These are phyloP conservation scores for Drosophila novamexicana DNA, from an alignment of 1,140 invertebrate genomes.

Conservation along the genomic window DNA sequence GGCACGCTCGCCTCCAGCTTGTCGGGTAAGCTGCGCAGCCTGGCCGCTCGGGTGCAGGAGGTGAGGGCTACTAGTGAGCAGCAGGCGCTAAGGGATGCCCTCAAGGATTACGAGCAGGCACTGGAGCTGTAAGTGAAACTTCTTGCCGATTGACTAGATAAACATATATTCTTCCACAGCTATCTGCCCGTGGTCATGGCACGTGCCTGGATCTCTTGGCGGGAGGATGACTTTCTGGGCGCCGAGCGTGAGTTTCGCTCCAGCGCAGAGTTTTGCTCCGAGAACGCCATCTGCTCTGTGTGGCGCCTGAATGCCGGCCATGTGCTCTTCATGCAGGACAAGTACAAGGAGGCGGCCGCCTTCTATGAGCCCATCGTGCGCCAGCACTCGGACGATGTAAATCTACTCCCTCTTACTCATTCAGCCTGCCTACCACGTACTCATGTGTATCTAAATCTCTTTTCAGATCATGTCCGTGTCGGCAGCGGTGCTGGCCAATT, in stretches of 20 bases:
- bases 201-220: slow-evolving; percentile 99
- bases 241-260: slow-evolving; percentile 98
- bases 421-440: not conserved
- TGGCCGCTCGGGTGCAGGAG: slow-evolving; percentile 97
- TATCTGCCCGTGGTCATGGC: slow-evolving; percentile 98
- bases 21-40: slow-evolving; percentile 95
- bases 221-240: slow-evolving; percentile 97
- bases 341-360: slow-evolving; percentile 98
- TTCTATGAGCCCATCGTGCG: slow-evolving; percentile 99
- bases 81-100: slow-evolving; percentile 93
- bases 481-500: slow-evolving; percentile 98
- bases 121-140: slow-evolving; percentile 87
- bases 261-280: slow-evolving; percentile 99
- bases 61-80: slow-evolving; percentile 94
- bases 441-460: not conserved
- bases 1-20: slow-evolving; percentile 97
- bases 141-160: not conserved
- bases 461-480: slow-evolving; percentile 95
- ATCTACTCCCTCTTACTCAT: not conserved
- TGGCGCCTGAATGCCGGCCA: slow-evolving; percentile 99
- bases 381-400: slow-evolving; percentile 96
- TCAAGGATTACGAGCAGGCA: slow-evolving; percentile 97
- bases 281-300: slow-evolving; percentile 90
- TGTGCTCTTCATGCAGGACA: slow-evolving; percentile 99
- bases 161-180: slow-evolving; percentile 67